Conservation (phyloP, 2,797 vertebrate species). For the Columba guinea region DNA sequence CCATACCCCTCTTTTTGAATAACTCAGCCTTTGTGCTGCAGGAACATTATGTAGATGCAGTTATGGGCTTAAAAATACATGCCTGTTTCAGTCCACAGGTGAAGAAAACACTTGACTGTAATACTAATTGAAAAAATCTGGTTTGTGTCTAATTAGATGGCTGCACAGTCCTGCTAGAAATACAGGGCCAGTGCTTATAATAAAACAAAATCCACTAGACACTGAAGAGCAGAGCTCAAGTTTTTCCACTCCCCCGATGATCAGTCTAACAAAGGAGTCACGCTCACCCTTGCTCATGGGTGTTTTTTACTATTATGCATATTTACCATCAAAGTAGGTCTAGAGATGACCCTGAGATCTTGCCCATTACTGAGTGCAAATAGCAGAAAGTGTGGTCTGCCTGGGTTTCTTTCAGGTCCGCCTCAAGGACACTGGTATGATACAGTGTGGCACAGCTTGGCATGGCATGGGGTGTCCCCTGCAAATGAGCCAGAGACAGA, state of each 20-base stretch:
- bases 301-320: neutral
- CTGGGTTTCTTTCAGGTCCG: neutral
- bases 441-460: rapidly evolving
- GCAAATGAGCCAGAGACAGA: neutral
- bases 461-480: neutral
- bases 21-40: neutral
- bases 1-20: neutral
- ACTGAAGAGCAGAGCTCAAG: neutral
- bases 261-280: neutral
- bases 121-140: neutral
- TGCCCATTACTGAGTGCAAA: neutral
- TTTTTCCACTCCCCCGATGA: rapidly evolving
- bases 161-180: neutral
- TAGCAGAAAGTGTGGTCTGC: neutral
- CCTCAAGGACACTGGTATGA: rapidly evolving
- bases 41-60: neutral
- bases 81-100: neutral
- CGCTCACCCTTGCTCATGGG: neutral
- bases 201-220: neutral
- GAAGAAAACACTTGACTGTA: neutral
- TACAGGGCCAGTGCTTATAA: neutral
- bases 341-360: neutral
- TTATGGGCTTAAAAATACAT: neutral
- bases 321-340: neutral
- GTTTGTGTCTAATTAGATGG: neutral